These are phyloP conservation scores for Lucinisca nassula DNA, from an alignment of 2,888 invertebrate species.

Conservation along the genomic window DNA sequence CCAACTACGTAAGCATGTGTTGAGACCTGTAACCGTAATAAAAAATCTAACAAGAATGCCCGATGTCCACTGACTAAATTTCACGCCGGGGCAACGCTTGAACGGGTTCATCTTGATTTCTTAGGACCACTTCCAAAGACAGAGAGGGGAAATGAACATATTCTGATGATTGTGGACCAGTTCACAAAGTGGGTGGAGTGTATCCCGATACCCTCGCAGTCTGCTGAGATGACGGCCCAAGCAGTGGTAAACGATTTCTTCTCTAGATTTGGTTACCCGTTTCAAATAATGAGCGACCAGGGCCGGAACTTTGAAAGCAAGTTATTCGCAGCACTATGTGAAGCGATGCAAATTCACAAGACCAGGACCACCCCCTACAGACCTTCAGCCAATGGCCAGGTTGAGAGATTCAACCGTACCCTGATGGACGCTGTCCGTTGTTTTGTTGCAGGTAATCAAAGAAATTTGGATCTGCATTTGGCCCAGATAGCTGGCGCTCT, in stretches of 20 bases:
- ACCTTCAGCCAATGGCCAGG: background rate
- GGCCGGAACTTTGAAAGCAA: background rate
- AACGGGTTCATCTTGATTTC: background rate
- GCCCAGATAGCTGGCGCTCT: background rate
- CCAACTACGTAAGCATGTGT: background rate
- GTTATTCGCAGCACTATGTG: background rate
- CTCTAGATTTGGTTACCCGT: background rate
- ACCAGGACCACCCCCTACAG: conserved; percentile 2
- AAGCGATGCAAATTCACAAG: background rate
- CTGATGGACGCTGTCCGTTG: background rate
- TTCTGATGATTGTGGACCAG: background rate
- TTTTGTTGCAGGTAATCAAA: background rate
- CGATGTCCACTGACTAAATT: background rate
- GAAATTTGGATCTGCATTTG: background rate
- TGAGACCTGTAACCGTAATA: background rate
- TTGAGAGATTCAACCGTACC: background rate
- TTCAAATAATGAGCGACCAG: background rate
- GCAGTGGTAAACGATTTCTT: background rate
- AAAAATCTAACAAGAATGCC: background rate
- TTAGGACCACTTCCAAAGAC: background rate
- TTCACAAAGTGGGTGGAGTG: background rate
- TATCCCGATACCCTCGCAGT: background rate
- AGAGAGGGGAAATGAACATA: background rate
- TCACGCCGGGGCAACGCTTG: background rate
- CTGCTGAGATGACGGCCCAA: background rate